phyloP scores from a whole-genome alignment of 2,888 invertebrate genomes.

The Sepioteuthis lessoniana region DNA sequence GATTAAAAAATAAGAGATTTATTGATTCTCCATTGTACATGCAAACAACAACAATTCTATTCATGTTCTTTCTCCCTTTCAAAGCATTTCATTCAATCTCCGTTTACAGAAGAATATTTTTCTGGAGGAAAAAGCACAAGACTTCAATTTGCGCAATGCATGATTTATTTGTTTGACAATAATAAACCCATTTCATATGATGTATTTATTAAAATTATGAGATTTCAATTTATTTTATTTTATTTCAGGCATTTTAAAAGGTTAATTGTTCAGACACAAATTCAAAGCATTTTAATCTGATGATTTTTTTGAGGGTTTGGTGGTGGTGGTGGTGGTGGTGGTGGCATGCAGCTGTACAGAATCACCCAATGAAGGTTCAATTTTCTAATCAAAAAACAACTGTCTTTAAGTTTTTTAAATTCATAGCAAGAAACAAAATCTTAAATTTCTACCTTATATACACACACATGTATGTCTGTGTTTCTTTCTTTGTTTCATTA shows the following conservation, averaged over 20 bases:
- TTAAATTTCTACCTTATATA: neutral
- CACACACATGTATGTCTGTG: neutral
- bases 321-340: neutral
- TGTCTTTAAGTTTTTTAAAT: neutral
- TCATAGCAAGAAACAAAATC: neutral
- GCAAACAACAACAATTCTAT: neutral
- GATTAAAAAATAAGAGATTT: neutral
- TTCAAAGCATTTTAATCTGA: neutral
- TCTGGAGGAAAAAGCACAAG: neutral
- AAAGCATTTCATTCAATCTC: neutral
- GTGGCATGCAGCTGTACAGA: neutral
- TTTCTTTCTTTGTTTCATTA: neutral
- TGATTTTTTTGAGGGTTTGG: neutral
- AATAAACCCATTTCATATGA: no score
- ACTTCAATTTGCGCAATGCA: neutral
- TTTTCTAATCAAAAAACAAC: neutral
- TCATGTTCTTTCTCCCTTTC: no score
- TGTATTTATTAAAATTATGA: no score
- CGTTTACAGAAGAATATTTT: neutral
- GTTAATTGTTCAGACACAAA: neutral
- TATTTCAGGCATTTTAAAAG: neutral
- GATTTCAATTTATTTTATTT: neutral
- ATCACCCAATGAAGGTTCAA: neutral
- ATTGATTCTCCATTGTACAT: neutral
- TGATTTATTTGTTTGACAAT: neutral